Conservation (phyloP, 2,797 vertebrate genomes). For the Phrynocephalus guinanensis region DNA sequence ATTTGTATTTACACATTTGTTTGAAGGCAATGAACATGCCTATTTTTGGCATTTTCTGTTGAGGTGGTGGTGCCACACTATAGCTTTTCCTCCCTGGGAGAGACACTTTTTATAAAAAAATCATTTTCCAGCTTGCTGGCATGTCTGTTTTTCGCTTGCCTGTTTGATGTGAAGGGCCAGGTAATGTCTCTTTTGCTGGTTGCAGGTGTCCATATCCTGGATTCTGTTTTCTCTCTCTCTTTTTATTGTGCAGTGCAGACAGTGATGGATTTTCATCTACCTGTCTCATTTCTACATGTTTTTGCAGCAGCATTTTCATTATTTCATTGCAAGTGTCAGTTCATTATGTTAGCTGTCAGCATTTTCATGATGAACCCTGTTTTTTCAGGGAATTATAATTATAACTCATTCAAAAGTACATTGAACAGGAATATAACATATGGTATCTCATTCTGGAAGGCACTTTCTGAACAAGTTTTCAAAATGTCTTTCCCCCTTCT, state of each 20-base stretch:
- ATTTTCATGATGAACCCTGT: constrained; percentile 52
- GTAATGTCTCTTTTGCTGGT: constrained; percentile 25
- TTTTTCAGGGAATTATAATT: constrained; percentile 50
- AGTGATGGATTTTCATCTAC: constrained; percentile 32
- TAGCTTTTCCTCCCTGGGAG: not conserved
- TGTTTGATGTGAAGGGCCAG: constrained; percentile 17
- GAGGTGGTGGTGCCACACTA: not conserved
- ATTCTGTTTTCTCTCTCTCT: constrained; percentile 12
- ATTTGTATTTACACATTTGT: too few species aligned
- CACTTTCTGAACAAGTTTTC: constrained; percentile 50
- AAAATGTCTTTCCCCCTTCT: constrained; percentile 6
- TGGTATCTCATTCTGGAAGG: constrained; percentile 43
- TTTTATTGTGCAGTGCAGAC: constrained; percentile 8
- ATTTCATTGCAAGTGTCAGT: constrained; percentile 58
- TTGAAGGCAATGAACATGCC: too few species aligned
- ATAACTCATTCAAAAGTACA: constrained; percentile 47
- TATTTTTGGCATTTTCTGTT: not conserved
- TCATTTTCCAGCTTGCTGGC: constrained; percentile 1
- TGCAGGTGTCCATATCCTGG: constrained; percentile 24
- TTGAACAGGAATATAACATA: constrained; percentile 39
- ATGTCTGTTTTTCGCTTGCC: constrained; percentile 1
- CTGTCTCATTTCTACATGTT: constrained; percentile 1
- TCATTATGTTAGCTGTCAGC: constrained; percentile 48
- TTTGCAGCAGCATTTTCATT: constrained; percentile 43
- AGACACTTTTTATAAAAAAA: constrained; percentile 23